Evolutionary conservation across 2,113 vertebrate genomes (phyloP), one percentile per base, ranked within the genome.

Genomic region (Lepisosteus oculatus): DNA sequence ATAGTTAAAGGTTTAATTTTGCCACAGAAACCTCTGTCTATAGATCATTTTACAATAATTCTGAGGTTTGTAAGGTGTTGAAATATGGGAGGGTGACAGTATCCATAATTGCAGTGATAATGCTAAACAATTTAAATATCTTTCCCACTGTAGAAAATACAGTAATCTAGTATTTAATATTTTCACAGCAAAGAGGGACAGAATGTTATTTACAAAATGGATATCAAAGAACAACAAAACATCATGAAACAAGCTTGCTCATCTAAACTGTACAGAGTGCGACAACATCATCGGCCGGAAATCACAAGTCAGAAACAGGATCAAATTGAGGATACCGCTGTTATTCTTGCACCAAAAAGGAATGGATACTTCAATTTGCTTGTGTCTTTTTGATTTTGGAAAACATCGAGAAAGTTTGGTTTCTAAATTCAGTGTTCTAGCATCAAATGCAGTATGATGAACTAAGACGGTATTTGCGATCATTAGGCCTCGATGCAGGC

Each of bases 321-420:
- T 54, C 8, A 17, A 47, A 41, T 13, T 54, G 13, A 47, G 29
- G 4, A 54, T 17, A 71, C 8, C 12, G n/a, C 12, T 14, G 29
- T 29, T 29, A 29, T 29, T 29, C 29, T 29, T 29, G 29, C 29
- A 29, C 29, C 29, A 29, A 29, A 29, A 29, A 29, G 29, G 29
- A 29, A 29, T 2, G 2, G 29, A 29, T 29, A 29, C 29, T 29
- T 29, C 29, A 29, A 2, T 29, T 29, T 29, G 29, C 29, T 29
- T 29, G 29, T 29, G 29, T 29, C 29, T 29, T 29, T 29, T 2
- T 29, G 29, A 42, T 72, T 15, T 65, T 76, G 72, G 87, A 89
- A 29, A 29, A 29, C 29, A 0, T 29, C 29, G 1, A 29, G 29
- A 29, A 29, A 1, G 29, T 29, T 29, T 29, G 29, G 29, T 29